These are phyloP conservation scores for Stichodactyla mertensii DNA, from an alignment of 64 coral and sea anemone species.

Conservation along the genomic window DNA sequence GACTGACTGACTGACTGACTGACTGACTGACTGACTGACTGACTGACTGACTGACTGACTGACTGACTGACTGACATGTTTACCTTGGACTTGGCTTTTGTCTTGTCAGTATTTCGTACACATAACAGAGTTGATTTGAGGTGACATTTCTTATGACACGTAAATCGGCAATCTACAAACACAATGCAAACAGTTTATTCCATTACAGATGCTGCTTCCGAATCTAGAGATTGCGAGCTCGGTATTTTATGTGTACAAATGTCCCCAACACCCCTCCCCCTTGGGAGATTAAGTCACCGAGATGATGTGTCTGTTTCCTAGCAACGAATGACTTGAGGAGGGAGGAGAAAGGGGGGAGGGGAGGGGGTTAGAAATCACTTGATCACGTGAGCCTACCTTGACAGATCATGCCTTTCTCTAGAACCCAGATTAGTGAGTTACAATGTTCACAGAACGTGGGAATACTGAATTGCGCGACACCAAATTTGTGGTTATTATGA, in stretches of 20 bases:
- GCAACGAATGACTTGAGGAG: no score
- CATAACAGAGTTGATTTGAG: slow-evolving; percentile 49
- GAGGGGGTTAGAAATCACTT: background rate
- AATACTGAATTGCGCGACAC: slow-evolving; percentile 84
- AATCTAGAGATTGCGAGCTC: no score
- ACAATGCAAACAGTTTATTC: background rate
- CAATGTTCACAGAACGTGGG: slow-evolving; percentile 97
- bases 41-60: background rate
- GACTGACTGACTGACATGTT: background rate
- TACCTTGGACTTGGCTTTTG: slow-evolving; percentile 46
- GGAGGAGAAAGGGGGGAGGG: background rate
- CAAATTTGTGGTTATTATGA: slow-evolving; percentile 75
- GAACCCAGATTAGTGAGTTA: slow-evolving; percentile 79
- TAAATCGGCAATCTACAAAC: slow-evolving; percentile 81
- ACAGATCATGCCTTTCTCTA: slow-evolving; percentile 97
- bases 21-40: no score
- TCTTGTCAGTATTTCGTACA: slow-evolving; percentile 6
- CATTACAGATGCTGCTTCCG: no score
- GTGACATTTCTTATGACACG: slow-evolving; percentile 96
- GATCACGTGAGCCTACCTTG: slow-evolving; percentile 53
- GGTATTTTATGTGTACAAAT: no score
- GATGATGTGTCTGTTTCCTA: no score
- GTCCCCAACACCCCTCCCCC: no score
- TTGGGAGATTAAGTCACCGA: no score
- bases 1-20: no score